Base-by-base conservation (phyloP, 30 jellyfish, hydroid and myxozoan species). In the Rhopilema esculentum region DNA sequence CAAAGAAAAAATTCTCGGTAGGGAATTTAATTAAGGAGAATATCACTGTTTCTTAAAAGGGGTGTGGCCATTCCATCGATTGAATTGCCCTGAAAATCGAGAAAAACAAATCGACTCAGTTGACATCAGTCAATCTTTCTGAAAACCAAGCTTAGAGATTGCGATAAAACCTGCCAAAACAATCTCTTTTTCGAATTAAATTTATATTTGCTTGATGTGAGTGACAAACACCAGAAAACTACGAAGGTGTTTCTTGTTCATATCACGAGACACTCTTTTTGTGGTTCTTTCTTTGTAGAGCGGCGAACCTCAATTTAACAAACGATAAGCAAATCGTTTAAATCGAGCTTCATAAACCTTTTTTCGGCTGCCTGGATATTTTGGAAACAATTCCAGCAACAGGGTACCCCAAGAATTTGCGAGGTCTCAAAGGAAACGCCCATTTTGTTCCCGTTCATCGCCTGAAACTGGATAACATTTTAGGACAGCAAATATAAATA, bases 391-490 rank as follows among this genome's bases (percentile, higher is more conserved):
- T 40, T 40, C 57, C 57, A 6, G 9, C 6, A 40, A 40, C 12
- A 12, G 12, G 12, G 6, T 40, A 40, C 57, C 57, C 57, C 6
- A 2, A 40, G 57, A 40, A 40, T 2, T 12, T 12, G 12, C 12
- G 57, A 40, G 12, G 12, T 40, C 57, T 40, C 57, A 40, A 1
- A 28, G 84, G 84, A 73, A 8, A 73, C 84, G 84, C 84, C 84
- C 84, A 63, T 63, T 24, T n/a, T n/a, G n/a, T n/a, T n/a, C n/a
- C n/a, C n/a, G n/a, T n/a, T n/a, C 80, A 29, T 20, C 80, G 19
- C 27, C 1, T 22, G n/a, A n/a, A n/a, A n/a, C n/a, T n/a, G n/a
- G n/a, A n/a, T n/a, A n/a, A n/a, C n/a, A n/a, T n/a, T n/a, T n/a
- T n/a, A n/a, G n/a, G n/a, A n/a, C n/a, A n/a, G n/a, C 16, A 16